A percentile compares a stretch with the other conserved stretches of the same genome.
phyloP scores from a whole-genome alignment of 2,888 invertebrate genomes.

The Sphaerophoria rueppellii region DNA sequence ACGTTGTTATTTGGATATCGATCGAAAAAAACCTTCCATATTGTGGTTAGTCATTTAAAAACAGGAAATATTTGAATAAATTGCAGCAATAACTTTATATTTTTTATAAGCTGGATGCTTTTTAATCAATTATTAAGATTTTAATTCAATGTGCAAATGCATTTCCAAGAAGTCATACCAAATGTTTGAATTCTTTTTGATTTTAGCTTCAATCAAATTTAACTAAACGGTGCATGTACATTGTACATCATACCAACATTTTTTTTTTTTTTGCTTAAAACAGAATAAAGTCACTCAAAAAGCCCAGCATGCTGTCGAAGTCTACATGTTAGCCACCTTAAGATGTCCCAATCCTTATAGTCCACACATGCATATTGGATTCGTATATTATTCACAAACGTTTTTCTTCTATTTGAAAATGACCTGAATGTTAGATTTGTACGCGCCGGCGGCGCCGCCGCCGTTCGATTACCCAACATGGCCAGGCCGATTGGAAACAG shows the following conservation, averaged over 20 bases:
- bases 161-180: too few species aligned
- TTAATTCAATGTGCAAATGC: too few species aligned
- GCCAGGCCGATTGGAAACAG: slow-evolving; percentile 71
- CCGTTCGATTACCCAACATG: slow-evolving; percentile 73
- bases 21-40: slow-evolving; percentile 5
- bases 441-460: slow-evolving; percentile 69
- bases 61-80: slow-evolving; percentile 18
- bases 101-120: slow-evolving; percentile 2
- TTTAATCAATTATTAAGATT: slow-evolving; percentile 1
- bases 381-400: neutral
- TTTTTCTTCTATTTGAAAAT: slow-evolving; percentile 66
- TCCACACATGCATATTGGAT: slow-evolving; percentile 12
- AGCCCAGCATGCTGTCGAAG: too few species aligned
- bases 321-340: slow-evolving; percentile 45
- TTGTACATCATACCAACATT: too few species aligned
- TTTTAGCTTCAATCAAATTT: too few species aligned
- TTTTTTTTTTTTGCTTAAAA: too few species aligned
- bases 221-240: too few species aligned
- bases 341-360: slow-evolving; percentile 49
- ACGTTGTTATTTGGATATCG: neutral
- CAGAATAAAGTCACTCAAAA: too few species aligned
- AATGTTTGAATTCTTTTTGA: too few species aligned
- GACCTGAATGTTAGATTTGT: slow-evolving; percentile 69
- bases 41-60: slow-evolving; percentile 16
- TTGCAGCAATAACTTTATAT: slow-evolving; percentile 9